Evolutionary conservation across 2,888 invertebrate genomes (phyloP).

Genomic region (Latheticus oryzae): DNA sequence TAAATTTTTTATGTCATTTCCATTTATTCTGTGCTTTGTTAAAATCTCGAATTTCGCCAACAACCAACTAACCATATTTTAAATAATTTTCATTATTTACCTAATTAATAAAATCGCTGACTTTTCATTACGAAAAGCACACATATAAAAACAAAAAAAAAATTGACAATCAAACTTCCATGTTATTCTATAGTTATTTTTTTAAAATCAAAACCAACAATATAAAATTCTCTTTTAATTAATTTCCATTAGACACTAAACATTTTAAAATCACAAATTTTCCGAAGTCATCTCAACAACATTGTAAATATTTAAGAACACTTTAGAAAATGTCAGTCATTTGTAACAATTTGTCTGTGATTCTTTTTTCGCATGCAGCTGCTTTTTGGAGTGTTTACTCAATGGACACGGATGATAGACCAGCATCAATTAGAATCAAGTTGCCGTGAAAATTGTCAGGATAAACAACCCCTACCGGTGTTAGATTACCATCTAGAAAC

Average conservation of each 20-base stretch:
- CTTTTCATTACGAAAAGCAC: conserved; percentile 2
- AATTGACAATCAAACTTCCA: conserved; percentile 18
- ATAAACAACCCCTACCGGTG: conserved; percentile 43
- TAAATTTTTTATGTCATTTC: no score
- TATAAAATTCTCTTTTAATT: conserved; percentile 17
- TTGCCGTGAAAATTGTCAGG: conserved; percentile 55
- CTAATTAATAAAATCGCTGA: not conserved
- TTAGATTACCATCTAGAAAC: conserved; percentile 27
- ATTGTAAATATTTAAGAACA: conserved; percentile 25
- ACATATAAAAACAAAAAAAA: conserved; percentile 12
- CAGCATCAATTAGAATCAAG: conserved; percentile 56
- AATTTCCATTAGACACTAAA: conserved; percentile 28
- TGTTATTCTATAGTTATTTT: conserved; percentile 25
- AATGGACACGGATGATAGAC: conserved; percentile 40
- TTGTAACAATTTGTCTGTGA: conserved; percentile 30
- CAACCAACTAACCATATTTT: no score
- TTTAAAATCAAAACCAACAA: conserved; percentile 24
- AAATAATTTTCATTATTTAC: no score
- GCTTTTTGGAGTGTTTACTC: conserved; percentile 35
- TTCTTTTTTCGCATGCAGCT: conserved; percentile 25
- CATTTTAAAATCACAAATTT: conserved; percentile 28
- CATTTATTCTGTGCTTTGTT: no score
- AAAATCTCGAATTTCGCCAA: no score
- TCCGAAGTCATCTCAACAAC: conserved; percentile 7
- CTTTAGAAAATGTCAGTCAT: conserved; percentile 9